Evolutionary conservation across 2,888 invertebrate species (phyloP), one percentile per base, ranked within the genome.

Genomic region (Falcaria lacertinaria): DNA sequence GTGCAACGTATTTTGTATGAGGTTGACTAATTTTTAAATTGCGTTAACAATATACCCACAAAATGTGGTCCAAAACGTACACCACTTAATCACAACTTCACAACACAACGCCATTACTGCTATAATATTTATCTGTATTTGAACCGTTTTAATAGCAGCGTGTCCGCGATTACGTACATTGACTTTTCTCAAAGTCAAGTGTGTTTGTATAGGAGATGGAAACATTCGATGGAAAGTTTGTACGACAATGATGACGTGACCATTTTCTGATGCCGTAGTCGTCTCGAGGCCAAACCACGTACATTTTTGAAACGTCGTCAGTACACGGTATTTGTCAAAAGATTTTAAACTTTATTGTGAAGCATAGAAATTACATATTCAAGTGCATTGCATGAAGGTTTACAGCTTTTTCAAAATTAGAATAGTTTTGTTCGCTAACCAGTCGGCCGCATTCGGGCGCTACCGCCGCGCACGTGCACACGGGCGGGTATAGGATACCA

Each of bases 381-480:
- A 41, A 50, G 45, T 54, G 1, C 6, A n/a, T 36, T 50, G 39
- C 3, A 16, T 2, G 22, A 37, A 11, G 7, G 36, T 13, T 34
- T 16, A 22, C 47, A 4, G 45, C 40, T 22, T 48, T 63, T 68
- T 64, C 48, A 50, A 48, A 59, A 50, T 54, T 50, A 44, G 54
- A 54, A 54, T 48, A 52, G 58, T 55, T 50, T 52, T 44, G 61
- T 62, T 74, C 70, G 78, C 61, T 60, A 63, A 64, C n/a, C 62
- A 61, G 61, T 85, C 82, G 85, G 79, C 62, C 63, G 71, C 80
- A 79, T 79, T 85, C 85, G 84, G 79, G 74, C 69, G 80, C 72
- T 68, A 76, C 72, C 82, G 81, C 48, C 69, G 67, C 74, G 80
- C 85, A 84, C 85, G 85, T 84, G 83, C 77, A 74, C 75, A 71